Conservation (phyloP, 2,113 vertebrate species). For the Thunnus maccoyii region DNA sequence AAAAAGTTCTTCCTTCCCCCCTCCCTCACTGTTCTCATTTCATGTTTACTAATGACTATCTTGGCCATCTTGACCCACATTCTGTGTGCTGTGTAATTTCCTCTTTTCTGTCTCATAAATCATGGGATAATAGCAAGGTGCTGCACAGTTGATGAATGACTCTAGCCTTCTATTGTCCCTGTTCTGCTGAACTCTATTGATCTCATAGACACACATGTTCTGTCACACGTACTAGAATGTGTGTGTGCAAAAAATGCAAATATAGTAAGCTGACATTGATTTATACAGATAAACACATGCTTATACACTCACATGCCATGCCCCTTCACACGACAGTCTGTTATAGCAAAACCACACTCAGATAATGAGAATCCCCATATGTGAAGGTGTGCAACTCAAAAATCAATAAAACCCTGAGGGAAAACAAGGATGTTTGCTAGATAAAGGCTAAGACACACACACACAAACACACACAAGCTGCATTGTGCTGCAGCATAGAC, state of each 20-base stretch:
- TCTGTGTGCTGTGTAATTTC: slow-evolving; percentile 33
- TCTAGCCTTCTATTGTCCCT: slow-evolving; percentile 12
- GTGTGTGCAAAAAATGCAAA: neutral
- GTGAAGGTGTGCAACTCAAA: slow-evolving; percentile 3
- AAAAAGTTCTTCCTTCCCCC: neutral
- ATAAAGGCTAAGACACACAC: neutral
- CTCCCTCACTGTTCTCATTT: neutral
- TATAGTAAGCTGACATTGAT: neutral
- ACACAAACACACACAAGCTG: neutral
- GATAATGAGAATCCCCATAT: neutral
- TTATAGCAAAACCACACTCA: neutral
- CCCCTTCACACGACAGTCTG: neutral
- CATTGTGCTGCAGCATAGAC: neutral
- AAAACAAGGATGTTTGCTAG: slow-evolving; percentile 19
- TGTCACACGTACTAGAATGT: neutral
- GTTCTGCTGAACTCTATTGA: slow-evolving; percentile 30
- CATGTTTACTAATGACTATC: slow-evolving; percentile 1
- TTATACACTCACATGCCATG: neutral
- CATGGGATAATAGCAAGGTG: slow-evolving; percentile 19
- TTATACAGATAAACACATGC: neutral
- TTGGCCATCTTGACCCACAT: neutral
- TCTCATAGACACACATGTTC: neutral
- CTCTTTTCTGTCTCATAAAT: slow-evolving; percentile 47
- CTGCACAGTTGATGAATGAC: slow-evolving; percentile 54
- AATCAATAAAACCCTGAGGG: slow-evolving; percentile 43